A percentile compares a stretch with the other conserved stretches of the same genome.
Evolutionary conservation across 2,113 vertebrate genomes (phyloP).

Genomic region (human (Homo sapiens)): DNA sequence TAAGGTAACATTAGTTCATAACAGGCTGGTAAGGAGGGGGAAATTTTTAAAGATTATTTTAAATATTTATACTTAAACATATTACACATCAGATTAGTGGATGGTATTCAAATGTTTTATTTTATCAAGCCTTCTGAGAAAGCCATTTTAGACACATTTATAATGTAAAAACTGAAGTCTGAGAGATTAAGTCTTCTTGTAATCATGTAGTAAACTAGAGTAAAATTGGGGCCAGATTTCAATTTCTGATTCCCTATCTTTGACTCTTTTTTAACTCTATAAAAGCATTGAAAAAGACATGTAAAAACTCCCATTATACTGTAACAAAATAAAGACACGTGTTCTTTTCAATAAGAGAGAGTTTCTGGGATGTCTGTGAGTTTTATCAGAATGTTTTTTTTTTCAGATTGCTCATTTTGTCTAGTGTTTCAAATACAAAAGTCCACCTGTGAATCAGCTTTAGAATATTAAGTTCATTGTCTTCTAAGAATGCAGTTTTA

Average conservation of each 20-base stretch:
- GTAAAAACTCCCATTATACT: background rate
- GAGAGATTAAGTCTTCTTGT: background rate
- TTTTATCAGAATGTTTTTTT: conserved; percentile 30
- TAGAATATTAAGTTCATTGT: conserved; percentile 4
- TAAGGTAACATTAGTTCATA: background rate
- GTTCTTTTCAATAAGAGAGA: background rate
- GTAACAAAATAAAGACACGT: background rate
- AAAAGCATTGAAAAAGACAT: background rate
- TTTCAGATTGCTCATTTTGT: background rate
- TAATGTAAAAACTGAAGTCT: background rate
- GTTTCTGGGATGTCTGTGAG: background rate
- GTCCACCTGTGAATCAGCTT: background rate
- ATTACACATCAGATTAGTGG: background rate
- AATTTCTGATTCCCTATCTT: background rate
- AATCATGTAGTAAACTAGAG: background rate
- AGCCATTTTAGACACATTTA: background rate
- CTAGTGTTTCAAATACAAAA: conserved; percentile 38
- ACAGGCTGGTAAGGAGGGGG: background rate
- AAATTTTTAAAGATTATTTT: background rate
- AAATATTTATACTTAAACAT: background rate
- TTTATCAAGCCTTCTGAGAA: background rate
- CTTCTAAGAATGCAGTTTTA: conserved; percentile 16
- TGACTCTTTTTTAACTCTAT: background rate
- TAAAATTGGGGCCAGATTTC: background rate
- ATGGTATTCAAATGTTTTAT: background rate